phyloP scores from a whole-genome alignment of 2,113 vertebrate species.

The Agapornis roseicollis region DNA sequence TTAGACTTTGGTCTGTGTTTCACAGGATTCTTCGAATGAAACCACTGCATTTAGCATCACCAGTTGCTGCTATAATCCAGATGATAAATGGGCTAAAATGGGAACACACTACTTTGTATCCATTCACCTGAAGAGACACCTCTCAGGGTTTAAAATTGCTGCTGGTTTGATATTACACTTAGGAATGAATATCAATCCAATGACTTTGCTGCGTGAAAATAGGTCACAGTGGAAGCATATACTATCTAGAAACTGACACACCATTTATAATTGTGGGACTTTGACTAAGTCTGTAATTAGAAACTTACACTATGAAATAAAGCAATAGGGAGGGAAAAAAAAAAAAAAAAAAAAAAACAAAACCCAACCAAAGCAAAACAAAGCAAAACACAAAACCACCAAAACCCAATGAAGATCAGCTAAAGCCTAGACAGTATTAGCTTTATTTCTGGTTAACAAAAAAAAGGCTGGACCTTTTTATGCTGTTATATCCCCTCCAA shows the following conservation, averaged over 20 bases:
- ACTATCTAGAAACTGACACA: not conserved
- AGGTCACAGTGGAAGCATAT: not conserved
- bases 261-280: accelerated
- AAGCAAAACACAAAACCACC: not conserved
- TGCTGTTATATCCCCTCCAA: not conserved
- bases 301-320: not conserved
- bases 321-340: not conserved
- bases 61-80: not conserved
- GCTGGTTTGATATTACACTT: not conserved
- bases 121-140: not conserved
- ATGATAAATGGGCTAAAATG: not conserved
- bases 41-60: not conserved
- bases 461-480: not conserved
- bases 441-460: not conserved
- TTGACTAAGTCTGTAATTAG: not conserved
- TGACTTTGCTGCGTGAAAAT: not conserved
- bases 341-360: too few relatives aligned
- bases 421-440: not conserved
- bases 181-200: not conserved
- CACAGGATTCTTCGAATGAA: not conserved
- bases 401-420: not conserved
- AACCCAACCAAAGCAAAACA: not conserved
- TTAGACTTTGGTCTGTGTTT: not conserved
- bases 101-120: not conserved
- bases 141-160: not conserved